A percentile compares a stretch with the other conserved stretches of the same genome.
Conservation (phyloP, 2,797 vertebrate species). For the Gallinago stenura region DNA sequence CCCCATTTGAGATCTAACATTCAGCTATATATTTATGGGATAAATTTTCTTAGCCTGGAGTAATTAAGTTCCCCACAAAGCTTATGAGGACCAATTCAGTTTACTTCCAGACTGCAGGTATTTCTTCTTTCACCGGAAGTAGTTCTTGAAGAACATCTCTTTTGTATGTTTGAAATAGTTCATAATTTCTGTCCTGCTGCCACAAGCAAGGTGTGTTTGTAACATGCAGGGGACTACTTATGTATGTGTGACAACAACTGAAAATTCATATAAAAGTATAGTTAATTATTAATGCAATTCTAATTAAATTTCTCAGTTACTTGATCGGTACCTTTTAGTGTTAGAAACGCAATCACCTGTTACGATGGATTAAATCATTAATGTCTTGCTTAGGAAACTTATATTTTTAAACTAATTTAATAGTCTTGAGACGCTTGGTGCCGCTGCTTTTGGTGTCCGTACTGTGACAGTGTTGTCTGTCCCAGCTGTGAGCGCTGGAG, state of each 20-base stretch:
- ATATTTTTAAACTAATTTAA: neutral
- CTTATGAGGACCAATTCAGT: neutral
- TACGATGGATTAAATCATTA: neutral
- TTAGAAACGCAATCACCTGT: neutral
- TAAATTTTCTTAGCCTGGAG: neutral
- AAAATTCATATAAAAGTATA: neutral
- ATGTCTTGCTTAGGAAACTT: neutral
- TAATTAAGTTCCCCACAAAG: neutral
- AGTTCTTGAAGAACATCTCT: neutral
- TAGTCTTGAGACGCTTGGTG: neutral
- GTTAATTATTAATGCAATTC: neutral
- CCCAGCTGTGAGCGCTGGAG: neutral
- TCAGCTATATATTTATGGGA: neutral
- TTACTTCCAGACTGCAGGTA: neutral
- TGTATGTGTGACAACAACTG: neutral
- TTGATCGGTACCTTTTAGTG: neutral
- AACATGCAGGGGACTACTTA: fast-evolving
- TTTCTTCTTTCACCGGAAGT: neutral
- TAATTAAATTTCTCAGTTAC: neutral
- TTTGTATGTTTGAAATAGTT: neutral
- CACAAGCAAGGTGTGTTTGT: too few species aligned
- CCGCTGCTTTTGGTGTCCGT: too few species aligned
- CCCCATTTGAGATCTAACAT: neutral
- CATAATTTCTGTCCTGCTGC: neutral
- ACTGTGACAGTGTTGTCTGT: neutral